Percentiles rank a stretch among this genome's conserved stretches.
Conservation (phyloP, 2,113 vertebrate genomes). For the Empidonax alnorum region DNA sequence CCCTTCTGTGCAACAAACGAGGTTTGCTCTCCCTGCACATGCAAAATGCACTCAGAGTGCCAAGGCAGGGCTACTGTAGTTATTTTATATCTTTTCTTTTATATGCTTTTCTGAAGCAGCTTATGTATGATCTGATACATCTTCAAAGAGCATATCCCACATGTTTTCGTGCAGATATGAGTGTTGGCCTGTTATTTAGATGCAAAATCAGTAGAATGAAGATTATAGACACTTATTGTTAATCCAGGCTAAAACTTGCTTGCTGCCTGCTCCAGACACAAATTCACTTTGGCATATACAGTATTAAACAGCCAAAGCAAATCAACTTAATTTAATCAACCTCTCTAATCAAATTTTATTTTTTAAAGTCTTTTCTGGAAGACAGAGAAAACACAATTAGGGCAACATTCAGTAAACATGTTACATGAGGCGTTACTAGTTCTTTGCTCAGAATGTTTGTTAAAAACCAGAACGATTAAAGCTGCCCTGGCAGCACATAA, state of each 20-base stretch:
- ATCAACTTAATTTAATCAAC: conserved; percentile 54
- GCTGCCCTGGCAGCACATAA: neutral
- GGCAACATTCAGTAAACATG: neutral
- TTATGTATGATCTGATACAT: neutral
- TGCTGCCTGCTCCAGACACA: conserved; percentile 27
- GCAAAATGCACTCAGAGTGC: neutral
- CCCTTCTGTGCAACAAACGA: neutral
- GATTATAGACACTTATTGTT: conserved; percentile 37
- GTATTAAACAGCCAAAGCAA: conserved; percentile 42
- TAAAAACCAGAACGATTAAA: neutral
- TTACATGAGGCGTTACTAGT: neutral
- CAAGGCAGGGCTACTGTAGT: neutral
- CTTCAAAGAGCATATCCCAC: neutral
- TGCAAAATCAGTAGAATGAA: neutral
- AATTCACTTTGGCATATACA: conserved; percentile 38
- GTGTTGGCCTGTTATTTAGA: neutral
- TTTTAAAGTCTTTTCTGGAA: conserved; percentile 31
- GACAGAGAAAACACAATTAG: neutral
- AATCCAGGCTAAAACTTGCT: conserved; percentile 56
- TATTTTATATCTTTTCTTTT: neutral
- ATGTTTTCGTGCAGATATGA: conserved; percentile 10
- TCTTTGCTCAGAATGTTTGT: neutral
- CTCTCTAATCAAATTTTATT: conserved; percentile 26
- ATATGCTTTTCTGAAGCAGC: neutral
- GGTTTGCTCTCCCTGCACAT: neutral